These are phyloP conservation scores for Acyrthosiphon pisum DNA, from an alignment of 1,140 invertebrate genomes.

Conservation along the genomic window DNA sequence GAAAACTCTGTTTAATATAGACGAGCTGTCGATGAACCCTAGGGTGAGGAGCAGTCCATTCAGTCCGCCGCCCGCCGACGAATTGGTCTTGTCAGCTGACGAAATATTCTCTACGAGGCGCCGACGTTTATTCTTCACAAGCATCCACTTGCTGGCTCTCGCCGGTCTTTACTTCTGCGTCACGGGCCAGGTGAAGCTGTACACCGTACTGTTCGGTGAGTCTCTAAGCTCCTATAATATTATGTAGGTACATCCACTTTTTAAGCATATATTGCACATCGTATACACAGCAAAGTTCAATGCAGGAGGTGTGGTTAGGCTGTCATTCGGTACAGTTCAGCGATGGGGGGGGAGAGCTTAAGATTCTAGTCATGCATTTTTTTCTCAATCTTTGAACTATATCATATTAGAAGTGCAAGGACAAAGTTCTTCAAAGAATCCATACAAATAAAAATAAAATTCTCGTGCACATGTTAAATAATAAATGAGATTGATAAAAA, in stretches of 20 bases:
- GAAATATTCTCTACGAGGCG: slow-evolving; percentile 55
- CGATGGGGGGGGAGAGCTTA: not conserved
- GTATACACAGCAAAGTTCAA: not conserved
- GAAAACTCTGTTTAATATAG: slow-evolving; percentile 25
- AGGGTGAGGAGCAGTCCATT: slow-evolving; percentile 58
- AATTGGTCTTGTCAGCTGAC: slow-evolving; percentile 50
- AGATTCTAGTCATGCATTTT: not conserved
- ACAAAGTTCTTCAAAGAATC: not conserved
- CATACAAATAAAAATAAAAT: not conserved
- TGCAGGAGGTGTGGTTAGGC: not conserved
- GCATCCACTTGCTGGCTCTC: slow-evolving; percentile 55
- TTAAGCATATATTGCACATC: not conserved
- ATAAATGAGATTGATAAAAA: not conserved
- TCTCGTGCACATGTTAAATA: not conserved
- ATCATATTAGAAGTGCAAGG: not conserved
- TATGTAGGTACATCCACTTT: not conserved
- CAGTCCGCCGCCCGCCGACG: slow-evolving; percentile 49
- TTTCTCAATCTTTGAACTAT: not conserved
- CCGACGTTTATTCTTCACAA: slow-evolving; percentile 58
- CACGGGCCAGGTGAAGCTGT: slow-evolving; percentile 56
- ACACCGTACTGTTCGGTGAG: slow-evolving; percentile 58
- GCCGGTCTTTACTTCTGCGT: slow-evolving; percentile 58
- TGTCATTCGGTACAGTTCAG: not conserved
- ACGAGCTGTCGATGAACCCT: slow-evolving; percentile 59
- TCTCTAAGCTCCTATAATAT: not conserved